Evolutionary conservation across 92 coral and sea anemone genomes (phyloP).

Genomic region (Desmophyllum pertusum): DNA sequence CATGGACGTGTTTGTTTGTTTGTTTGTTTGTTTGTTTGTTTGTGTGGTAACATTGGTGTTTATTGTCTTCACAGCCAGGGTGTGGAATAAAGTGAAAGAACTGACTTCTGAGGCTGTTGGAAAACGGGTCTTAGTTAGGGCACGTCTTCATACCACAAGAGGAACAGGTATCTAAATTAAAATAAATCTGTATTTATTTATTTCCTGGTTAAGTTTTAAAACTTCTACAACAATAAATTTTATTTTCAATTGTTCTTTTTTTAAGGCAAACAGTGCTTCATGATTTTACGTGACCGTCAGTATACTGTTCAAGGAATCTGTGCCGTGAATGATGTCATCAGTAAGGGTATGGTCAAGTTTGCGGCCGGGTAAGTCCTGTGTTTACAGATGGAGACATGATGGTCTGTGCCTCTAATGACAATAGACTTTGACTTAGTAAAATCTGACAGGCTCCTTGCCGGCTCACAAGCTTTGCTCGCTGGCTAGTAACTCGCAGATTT

Average conservation of each 20-base stretch:
- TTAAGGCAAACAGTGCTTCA: slow-evolving; percentile 95
- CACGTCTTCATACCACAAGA: slow-evolving; percentile 91
- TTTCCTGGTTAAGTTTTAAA: not conserved
- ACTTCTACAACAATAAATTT: not conserved
- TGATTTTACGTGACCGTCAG: slow-evolving; percentile 88
- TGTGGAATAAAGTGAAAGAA: slow-evolving; percentile 89
- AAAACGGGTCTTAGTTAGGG: slow-evolving; percentile 80
- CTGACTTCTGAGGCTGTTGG: slow-evolving; percentile 72
- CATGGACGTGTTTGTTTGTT: too few species aligned
- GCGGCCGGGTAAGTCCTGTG: slow-evolving; percentile 83
- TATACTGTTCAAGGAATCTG: slow-evolving; percentile 93
- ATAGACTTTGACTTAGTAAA: too few species aligned
- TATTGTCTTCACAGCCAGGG: slow-evolving; percentile 60
- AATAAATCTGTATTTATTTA: not conserved
- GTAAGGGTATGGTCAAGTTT: slow-evolving; percentile 98
- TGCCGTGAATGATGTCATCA: slow-evolving; percentile 89
- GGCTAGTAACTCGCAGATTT: too few species aligned
- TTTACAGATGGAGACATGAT: not conserved
- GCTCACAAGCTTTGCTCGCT: too few species aligned
- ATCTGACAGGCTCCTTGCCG: too few species aligned
- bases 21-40: too few species aligned
- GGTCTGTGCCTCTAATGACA: not conserved
- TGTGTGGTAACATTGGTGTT: too few species aligned
- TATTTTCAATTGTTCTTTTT: not conserved
- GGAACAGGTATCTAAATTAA: slow-evolving; percentile 80